Percentiles rank a stretch among this genome's conserved stretches.
Evolutionary conservation across 2,888 invertebrate species (phyloP).

Genomic region (Altica lythri): DNA sequence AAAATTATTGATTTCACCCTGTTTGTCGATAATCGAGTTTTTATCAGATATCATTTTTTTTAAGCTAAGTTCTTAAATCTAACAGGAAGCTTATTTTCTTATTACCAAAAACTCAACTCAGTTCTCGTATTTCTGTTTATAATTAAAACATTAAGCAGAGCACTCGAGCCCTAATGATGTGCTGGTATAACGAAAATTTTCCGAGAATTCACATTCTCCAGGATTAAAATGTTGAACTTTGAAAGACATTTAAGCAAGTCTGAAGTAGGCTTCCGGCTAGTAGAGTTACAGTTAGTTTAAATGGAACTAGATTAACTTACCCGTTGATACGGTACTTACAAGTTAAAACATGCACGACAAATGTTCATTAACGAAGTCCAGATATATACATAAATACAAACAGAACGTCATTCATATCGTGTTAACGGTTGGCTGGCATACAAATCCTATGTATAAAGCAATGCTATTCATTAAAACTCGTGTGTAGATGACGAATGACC

Average conservation of each 20-base stretch:
- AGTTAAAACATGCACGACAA: slow-evolving; percentile 24
- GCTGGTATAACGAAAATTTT: slow-evolving; percentile 16
- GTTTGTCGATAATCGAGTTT: too few species aligned
- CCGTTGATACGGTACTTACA: slow-evolving; percentile 19
- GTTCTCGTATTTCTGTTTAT: slow-evolving; percentile 17
- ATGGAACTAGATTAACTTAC: slow-evolving; percentile 15
- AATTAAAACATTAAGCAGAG: slow-evolving; percentile 22
- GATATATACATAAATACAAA: slow-evolving; percentile 3
- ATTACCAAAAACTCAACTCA: slow-evolving; percentile 9
- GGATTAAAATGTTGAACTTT: slow-evolving; percentile 29
- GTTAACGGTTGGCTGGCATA: slow-evolving; percentile 7
- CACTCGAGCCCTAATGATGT: slow-evolving; percentile 21
- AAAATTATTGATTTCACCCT: too few species aligned
- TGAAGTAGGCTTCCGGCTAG: slow-evolving; percentile 17
- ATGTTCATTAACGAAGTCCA: slow-evolving; percentile 21
- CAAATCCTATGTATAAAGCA: too few species aligned
- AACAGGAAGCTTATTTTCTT: slow-evolving; percentile 12
- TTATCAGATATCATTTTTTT: too few species aligned
- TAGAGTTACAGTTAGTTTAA: slow-evolving; percentile 15
- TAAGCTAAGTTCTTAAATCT: too few species aligned
- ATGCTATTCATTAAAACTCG: slow-evolving; percentile 10
- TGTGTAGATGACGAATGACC: slow-evolving; percentile 12
- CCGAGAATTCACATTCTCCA: slow-evolving; percentile 8
- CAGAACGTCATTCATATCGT: slow-evolving; percentile 10
- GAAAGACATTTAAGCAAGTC: slow-evolving; percentile 25